Conservation (phyloP, 2,113 vertebrate species). For the Otus sunia region DNA sequence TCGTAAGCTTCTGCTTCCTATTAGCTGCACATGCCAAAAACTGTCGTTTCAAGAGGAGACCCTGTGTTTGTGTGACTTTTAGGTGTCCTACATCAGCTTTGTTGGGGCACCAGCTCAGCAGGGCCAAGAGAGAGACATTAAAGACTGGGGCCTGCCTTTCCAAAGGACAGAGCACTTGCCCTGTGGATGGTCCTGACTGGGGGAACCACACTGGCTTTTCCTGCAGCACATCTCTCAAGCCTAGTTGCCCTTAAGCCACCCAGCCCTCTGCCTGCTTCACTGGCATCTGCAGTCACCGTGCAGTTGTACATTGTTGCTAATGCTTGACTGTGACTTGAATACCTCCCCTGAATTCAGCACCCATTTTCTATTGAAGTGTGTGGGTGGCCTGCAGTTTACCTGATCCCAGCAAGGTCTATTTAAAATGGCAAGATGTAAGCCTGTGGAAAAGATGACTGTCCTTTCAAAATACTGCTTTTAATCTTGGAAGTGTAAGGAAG, state of each 20-base stretch:
- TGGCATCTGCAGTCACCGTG: neutral
- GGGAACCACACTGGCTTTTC: neutral
- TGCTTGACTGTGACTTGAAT: neutral
- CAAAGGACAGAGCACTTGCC: neutral
- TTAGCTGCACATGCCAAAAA: neutral
- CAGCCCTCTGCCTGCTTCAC: neutral
- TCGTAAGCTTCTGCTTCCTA: neutral
- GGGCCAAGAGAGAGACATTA: neutral
- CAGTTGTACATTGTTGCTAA: neutral
- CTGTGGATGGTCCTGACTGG: neutral
- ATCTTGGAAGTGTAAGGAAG: neutral
- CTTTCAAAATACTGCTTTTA: neutral
- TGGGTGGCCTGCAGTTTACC: neutral
- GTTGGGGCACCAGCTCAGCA: neutral
- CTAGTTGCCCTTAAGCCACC: neutral
- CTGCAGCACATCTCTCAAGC: neutral
- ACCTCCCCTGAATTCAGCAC: neutral
- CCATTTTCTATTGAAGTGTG: neutral
- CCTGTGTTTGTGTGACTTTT: neutral
- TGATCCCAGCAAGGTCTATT: neutral
- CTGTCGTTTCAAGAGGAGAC: neutral
- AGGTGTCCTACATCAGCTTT: neutral
- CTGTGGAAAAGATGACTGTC: neutral
- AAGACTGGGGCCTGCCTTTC: neutral
- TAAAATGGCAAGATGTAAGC: neutral